Evolutionary conservation across 2,113 vertebrate genomes (phyloP).

Genomic region (Melanostigma gelatinosum): DNA sequence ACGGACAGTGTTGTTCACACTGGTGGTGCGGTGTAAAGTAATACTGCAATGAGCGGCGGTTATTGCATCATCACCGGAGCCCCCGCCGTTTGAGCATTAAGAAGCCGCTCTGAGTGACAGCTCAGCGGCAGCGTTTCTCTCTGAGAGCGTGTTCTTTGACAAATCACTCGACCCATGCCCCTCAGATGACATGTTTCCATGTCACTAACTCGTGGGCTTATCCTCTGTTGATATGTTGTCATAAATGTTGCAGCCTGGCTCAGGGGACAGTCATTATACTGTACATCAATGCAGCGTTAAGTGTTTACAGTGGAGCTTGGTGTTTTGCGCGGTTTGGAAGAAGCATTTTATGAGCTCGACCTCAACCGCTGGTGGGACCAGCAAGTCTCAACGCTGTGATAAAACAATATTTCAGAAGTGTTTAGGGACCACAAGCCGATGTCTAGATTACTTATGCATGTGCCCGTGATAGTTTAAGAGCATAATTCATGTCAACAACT

Average conservation of each 20-base stretch:
- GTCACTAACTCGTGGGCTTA: slow-evolving; percentile 18
- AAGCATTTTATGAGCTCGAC: slow-evolving; percentile 22
- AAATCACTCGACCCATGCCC: neutral
- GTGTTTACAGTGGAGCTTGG: slow-evolving; percentile 3
- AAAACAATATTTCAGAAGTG: slow-evolving; percentile 15
- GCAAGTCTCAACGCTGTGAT: neutral
- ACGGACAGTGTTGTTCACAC: slow-evolving; percentile 18
- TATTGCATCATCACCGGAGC: slow-evolving; percentile 27
- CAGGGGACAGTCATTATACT: slow-evolving; percentile 22
- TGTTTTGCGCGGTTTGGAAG: slow-evolving; percentile 13
- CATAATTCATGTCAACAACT: slow-evolving; percentile 42
- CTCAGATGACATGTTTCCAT: slow-evolving; percentile 41
- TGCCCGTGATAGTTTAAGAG: slow-evolving; percentile 9
- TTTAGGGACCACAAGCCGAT: neutral
- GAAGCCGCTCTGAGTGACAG: slow-evolving; percentile 6
- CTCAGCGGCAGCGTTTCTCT: neutral
- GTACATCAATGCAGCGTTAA: neutral
- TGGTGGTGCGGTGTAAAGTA: slow-evolving; percentile 23
- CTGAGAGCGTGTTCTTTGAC: slow-evolving; percentile 6
- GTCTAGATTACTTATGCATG: slow-evolving; percentile 16
- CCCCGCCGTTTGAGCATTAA: neutral
- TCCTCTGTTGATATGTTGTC: slow-evolving; percentile 26
- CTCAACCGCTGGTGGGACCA: slow-evolving; percentile 20
- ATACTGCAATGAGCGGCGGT: slow-evolving; percentile 60
- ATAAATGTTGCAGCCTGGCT: slow-evolving; percentile 23